Percentiles rank a stretch among this genome's conserved stretches.
These are phyloP conservation scores for Halictus quadricinctus DNA, from an alignment of 2,888 invertebrate genomes.

Conservation along the genomic window DNA sequence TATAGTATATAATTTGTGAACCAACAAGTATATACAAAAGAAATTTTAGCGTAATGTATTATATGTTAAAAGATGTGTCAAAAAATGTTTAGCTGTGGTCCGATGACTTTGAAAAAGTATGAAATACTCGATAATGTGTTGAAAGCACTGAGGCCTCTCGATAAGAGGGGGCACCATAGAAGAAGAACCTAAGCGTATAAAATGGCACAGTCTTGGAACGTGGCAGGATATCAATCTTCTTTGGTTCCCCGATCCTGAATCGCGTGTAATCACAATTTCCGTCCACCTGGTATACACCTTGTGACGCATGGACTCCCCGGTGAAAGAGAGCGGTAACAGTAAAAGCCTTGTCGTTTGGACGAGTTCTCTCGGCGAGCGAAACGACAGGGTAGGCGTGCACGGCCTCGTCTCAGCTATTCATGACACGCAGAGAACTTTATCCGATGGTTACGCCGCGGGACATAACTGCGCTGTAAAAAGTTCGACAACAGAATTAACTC, in stretches of 20 bases:
- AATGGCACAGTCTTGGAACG: not conserved
- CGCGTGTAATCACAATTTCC: not conserved
- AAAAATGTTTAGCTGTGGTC: too few species aligned
- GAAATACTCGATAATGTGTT: not conserved
- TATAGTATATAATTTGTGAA: too few species aligned
- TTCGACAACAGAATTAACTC: slow-evolving; percentile 53
- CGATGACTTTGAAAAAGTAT: not conserved
- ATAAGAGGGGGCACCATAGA: too few species aligned
- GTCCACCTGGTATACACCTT: not conserved
- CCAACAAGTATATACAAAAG: too few species aligned
- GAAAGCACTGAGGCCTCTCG: not conserved
- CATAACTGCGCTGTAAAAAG: slow-evolving; percentile 50
- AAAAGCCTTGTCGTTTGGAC: slow-evolving; percentile 1
- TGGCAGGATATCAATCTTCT: not conserved
- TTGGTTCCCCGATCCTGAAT: not conserved
- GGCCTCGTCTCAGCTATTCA: slow-evolving; percentile 32
- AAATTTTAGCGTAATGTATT: too few species aligned
- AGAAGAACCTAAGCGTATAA: too few species aligned
- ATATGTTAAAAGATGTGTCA: too few species aligned
- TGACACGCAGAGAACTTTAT: slow-evolving; percentile 42
- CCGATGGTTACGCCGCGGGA: slow-evolving; percentile 19
- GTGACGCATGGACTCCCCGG: not conserved
- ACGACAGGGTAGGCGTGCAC: slow-evolving; percentile 15
- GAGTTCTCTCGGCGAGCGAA: slow-evolving; percentile 8
- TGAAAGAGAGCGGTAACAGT: slow-evolving; percentile 18